Evolutionary conservation across 2,797 vertebrate genomes (phyloP).

Genomic region (Enteromius argenteus): DNA sequence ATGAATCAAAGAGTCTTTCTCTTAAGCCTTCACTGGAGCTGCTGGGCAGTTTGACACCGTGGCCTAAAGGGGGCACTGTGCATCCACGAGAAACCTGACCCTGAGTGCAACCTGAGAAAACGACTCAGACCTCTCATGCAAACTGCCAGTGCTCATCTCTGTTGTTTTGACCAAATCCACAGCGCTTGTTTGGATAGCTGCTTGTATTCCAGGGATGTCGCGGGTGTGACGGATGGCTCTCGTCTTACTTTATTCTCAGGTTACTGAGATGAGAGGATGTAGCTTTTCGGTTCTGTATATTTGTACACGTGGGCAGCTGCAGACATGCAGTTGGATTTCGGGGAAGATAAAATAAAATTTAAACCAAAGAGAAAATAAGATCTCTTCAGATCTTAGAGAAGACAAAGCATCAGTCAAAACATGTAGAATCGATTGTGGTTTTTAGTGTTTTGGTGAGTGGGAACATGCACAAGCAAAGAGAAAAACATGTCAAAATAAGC

Average conservation of each 20-base stretch:
- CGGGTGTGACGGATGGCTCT: conserved; percentile 26
- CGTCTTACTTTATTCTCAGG: conserved; percentile 39
- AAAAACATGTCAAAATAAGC: conserved; percentile 13
- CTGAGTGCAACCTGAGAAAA: conserved; percentile 36
- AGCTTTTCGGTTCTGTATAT: conserved; percentile 4
- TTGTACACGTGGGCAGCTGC: conserved; percentile 5
- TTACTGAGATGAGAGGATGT: conserved; percentile 59
- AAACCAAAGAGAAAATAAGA: background rate
- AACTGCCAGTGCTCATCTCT: conserved; percentile 34
- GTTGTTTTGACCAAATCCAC: conserved; percentile 45
- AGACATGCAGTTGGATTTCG: background rate
- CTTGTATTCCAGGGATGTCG: conserved; percentile 41
- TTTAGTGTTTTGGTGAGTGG: background rate
- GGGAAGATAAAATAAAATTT: background rate
- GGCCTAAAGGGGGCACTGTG: conserved; percentile 84
- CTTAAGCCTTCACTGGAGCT: background rate
- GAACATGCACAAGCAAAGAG: background rate
- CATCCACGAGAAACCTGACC: conserved; percentile 63
- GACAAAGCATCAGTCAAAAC: background rate
- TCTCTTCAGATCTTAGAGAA: background rate
- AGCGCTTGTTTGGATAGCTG: conserved; percentile 47
- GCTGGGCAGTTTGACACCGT: background rate
- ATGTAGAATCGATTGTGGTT: background rate
- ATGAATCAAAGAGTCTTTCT: conserved; percentile 35
- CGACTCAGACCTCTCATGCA: conserved; percentile 5